Percentiles rank a stretch among this genome's conserved stretches.
phyloP scores from a whole-genome alignment of 2,888 invertebrate species.

The Diadegma fenestrale region DNA sequence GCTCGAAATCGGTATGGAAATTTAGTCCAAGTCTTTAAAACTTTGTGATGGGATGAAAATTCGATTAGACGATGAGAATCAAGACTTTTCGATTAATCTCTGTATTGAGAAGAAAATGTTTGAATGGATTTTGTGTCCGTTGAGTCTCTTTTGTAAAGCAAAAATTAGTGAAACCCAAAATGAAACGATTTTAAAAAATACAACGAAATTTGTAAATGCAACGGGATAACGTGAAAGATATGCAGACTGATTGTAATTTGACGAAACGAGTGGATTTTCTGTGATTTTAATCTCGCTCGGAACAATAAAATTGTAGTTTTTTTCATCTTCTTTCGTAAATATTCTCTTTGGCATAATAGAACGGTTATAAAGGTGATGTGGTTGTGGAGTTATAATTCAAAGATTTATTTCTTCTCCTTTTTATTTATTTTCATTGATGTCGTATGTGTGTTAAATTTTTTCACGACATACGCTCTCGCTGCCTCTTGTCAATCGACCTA shows the following conservation, averaged over 20 bases:
- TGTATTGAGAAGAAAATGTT: neutral
- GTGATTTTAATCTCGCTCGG: conserved; percentile 50
- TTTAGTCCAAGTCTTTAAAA: neutral
- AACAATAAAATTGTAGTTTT: conserved; percentile 30
- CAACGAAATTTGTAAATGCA: conserved; percentile 54
- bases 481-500: conserved; percentile 60
- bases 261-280: conserved; percentile 52
- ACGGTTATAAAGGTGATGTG: conserved; percentile 38
- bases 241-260: conserved; percentile 67
- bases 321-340: conserved; percentile 33
- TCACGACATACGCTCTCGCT: conserved; percentile 52
- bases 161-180: conserved; percentile 1
- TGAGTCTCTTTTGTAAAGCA: conserved; percentile 8
- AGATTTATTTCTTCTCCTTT: neutral
- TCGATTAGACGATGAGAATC: neutral
- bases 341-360: conserved; percentile 60
- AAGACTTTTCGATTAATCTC: neutral
- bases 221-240: conserved; percentile 64
- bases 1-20: neutral
- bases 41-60: neutral
- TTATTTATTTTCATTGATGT: neutral
- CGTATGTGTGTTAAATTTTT: conserved; percentile 53
- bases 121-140: neutral
- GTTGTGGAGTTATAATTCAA: conserved; percentile 15
- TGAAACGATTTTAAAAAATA: conserved; percentile 11